Conservation (phyloP, 2,888 invertebrate genomes). For the Eurytoma adleriae region DNA sequence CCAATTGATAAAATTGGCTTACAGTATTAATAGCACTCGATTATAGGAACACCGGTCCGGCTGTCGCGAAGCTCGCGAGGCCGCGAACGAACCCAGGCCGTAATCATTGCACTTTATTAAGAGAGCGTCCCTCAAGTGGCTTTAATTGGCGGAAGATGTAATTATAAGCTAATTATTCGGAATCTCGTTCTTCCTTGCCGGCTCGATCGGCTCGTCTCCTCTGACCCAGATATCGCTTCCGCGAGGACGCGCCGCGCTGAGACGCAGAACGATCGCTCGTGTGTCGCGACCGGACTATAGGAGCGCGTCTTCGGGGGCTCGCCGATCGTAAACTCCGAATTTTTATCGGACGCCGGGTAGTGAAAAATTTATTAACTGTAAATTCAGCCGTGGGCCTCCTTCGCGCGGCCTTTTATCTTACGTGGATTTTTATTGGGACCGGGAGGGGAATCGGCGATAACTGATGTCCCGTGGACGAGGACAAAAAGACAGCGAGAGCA, state of each 20-base stretch:
- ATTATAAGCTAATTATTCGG: constrained; percentile 64
- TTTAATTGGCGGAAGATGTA: constrained; percentile 69
- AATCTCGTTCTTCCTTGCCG: constrained; percentile 51
- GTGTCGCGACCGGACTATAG: background rate
- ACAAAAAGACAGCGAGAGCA: constrained; percentile 49
- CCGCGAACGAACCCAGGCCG: constrained; percentile 42
- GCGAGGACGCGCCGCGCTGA: background rate
- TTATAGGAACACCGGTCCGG: constrained; percentile 49
- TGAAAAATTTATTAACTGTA: constrained; percentile 71
- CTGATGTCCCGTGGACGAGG: constrained; percentile 63
- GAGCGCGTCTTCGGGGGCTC: constrained; percentile 52
- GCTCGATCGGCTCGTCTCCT: constrained; percentile 14
- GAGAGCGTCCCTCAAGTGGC: constrained; percentile 65
- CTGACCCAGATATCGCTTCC: constrained; percentile 52
- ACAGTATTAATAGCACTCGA: constrained; percentile 61
- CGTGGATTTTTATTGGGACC: constrained; percentile 68
- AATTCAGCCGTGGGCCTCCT: constrained; percentile 59
- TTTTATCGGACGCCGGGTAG: constrained; percentile 61
- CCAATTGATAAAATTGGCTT: constrained; percentile 69
- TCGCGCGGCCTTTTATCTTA: constrained; percentile 63
- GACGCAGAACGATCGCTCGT: background rate
- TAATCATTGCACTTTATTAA: constrained; percentile 68
- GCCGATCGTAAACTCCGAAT: constrained; percentile 63
- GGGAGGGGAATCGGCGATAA: constrained; percentile 66
- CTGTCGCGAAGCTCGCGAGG: constrained; percentile 53